A percentile compares a stretch with the other conserved stretches of the same genome.
These are phyloP conservation scores for Thunnus albacares DNA, from an alignment of 2,797 vertebrate species.

Conservation along the genomic window DNA sequence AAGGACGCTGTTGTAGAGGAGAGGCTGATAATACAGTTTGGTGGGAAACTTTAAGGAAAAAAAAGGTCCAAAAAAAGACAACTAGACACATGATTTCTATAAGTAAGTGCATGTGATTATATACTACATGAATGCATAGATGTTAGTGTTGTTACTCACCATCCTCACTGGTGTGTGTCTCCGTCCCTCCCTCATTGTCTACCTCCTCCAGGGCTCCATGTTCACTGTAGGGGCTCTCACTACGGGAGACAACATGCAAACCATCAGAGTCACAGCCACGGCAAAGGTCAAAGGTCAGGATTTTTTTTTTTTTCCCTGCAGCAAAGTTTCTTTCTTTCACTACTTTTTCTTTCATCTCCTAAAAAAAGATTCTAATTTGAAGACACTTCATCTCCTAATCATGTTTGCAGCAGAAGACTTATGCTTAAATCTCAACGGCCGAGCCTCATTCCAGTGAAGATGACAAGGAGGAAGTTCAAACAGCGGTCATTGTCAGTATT, in stretches of 20 bases:
- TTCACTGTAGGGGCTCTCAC: constrained; percentile 98
- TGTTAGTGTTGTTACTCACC: constrained; percentile 83
- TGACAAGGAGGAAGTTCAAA: constrained; percentile 41
- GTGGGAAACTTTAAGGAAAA: neutral
- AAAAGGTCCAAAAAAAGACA: neutral
- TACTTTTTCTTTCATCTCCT: neutral
- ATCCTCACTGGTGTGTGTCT: constrained; percentile 97
- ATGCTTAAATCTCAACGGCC: neutral
- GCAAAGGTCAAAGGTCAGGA: constrained; percentile 6
- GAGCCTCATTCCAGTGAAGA: constrained; percentile 12
- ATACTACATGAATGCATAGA: neutral
- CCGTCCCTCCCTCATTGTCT: constrained; percentile 94
- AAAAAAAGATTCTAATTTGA: neutral
- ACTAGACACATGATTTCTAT: neutral
- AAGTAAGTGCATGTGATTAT: neutral
- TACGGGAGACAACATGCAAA: constrained; percentile 72
- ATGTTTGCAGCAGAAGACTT: neutral
- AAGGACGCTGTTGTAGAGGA: neutral
- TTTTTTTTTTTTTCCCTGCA: no score
- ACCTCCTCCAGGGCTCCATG: constrained; percentile 96
- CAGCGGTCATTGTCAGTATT: constrained; percentile 43
- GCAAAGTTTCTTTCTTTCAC: neutral
- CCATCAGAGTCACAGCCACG: constrained; percentile 30
- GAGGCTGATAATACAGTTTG: neutral
- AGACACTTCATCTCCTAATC: neutral